Evolutionary conservation across 2,888 invertebrate genomes (phyloP).

Genomic region (Thereva nobilitata): DNA sequence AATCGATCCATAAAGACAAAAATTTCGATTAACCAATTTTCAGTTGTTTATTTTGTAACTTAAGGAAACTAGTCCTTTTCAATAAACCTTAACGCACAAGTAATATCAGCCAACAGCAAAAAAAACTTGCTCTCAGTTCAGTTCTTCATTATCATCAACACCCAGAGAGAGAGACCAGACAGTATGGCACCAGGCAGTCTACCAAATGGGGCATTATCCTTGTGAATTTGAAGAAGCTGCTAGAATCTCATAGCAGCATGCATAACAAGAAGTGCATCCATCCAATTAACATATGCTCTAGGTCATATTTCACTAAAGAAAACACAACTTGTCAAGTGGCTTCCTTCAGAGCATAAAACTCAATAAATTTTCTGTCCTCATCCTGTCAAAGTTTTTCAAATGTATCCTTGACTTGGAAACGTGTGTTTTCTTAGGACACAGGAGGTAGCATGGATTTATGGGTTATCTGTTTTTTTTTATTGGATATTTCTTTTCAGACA

Average conservation of each 20-base stretch:
- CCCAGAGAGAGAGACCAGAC: constrained; percentile 38
- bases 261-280: not conserved
- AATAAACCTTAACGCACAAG: too few species aligned
- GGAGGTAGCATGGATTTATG: too few species aligned
- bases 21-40: not conserved
- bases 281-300: constrained; percentile 12
- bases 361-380: too few species aligned
- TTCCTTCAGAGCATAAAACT: not conserved
- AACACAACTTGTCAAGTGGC: not conserved
- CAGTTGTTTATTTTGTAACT: constrained; percentile 14
- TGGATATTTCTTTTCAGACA: constrained; percentile 4
- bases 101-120: too few species aligned
- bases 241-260: too few species aligned
- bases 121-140: too few species aligned
- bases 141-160: too few species aligned
- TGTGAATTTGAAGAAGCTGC: not conserved
- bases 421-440: too few species aligned
- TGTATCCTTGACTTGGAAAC: too few species aligned
- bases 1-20: too few species aligned
- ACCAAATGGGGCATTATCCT: constrained; percentile 10
- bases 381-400: too few species aligned
- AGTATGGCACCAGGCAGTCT: constrained; percentile 45
- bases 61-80: constrained; percentile 2
- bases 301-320: constrained; percentile 29
- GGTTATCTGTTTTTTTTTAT: too few species aligned